A percentile compares a stretch with the other conserved stretches of the same genome.
Evolutionary conservation across 2,888 invertebrate species (phyloP).

Genomic region (Corbicula japonica): DNA sequence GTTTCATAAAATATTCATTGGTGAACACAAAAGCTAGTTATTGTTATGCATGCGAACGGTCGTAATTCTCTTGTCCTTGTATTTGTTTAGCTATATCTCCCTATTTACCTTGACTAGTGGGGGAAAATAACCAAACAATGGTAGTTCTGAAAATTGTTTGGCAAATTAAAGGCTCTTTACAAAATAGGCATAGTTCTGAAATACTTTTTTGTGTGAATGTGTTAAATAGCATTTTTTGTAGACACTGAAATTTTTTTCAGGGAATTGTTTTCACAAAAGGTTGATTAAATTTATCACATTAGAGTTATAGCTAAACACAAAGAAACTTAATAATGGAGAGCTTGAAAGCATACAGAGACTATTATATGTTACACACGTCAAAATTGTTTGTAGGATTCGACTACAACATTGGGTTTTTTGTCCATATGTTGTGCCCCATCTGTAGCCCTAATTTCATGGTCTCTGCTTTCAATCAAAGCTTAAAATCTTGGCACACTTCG

Average conservation of each 20-base stretch:
- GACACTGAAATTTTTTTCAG: no score
- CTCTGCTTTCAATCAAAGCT: conserved; percentile 23
- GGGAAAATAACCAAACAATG: conserved; percentile 29
- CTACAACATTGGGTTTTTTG: no score
- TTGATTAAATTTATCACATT: no score
- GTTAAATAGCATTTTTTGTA: no score
- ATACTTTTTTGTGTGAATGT: no score
- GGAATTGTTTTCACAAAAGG: no score
- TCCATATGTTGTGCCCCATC: conserved; percentile 16
- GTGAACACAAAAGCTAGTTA: conserved; percentile 52
- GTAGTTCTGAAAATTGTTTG: conserved; percentile 18
- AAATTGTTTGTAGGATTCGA: no score
- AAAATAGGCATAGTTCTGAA: no score
- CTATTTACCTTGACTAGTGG: conserved; percentile 44
- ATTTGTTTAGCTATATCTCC: conserved; percentile 46
- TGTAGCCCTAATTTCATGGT: conserved; percentile 33
- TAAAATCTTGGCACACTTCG: neutral
- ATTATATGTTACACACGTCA: no score
- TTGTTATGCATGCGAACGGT: conserved; percentile 38
- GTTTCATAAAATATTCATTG: conserved; percentile 68
- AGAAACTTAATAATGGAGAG: no score
- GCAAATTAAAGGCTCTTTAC: conserved; percentile 13
- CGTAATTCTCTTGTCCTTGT: conserved; percentile 21
- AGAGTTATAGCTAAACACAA: no score
- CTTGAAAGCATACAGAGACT: no score